These are phyloP conservation scores for Synergus umbraculus DNA, from an alignment of 2,888 invertebrate genomes.

Conservation along the genomic window DNA sequence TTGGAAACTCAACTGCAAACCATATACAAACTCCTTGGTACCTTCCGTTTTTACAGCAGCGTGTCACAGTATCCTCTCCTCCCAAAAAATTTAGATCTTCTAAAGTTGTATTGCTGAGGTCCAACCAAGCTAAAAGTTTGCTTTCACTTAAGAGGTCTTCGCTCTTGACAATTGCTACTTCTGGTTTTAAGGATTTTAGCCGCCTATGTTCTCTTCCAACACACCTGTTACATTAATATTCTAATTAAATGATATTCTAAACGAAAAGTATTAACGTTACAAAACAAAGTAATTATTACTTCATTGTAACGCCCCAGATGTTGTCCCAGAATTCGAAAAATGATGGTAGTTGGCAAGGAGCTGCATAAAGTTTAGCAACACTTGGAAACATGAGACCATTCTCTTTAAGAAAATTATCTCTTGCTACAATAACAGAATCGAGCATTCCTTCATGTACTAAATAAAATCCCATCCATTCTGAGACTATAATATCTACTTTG, in stretches of 20 bases:
- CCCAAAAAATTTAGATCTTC: slow-evolving; percentile 82
- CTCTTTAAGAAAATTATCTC: slow-evolving; percentile 88
- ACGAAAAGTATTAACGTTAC: slow-evolving; percentile 12
- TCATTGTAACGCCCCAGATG: slow-evolving; percentile 90
- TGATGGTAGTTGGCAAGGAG: slow-evolving; percentile 82
- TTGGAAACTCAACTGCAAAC: slow-evolving; percentile 88
- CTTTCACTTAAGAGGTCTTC: slow-evolving; percentile 83
- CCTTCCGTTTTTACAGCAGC: slow-evolving; percentile 79
- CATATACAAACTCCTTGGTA: slow-evolving; percentile 89
- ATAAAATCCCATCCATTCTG: slow-evolving; percentile 99
- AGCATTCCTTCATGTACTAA: slow-evolving; percentile 97
- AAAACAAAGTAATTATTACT: slow-evolving; percentile 59
- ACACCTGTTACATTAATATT: slow-evolving; percentile 59
- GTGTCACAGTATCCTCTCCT: slow-evolving; percentile 80
- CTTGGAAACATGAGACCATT: slow-evolving; percentile 88
- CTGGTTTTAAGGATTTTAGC: slow-evolving; percentile 83
- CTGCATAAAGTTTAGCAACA: slow-evolving; percentile 83
- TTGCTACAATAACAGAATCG: slow-evolving; percentile 90
- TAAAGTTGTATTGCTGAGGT: slow-evolving; percentile 81
- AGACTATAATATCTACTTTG: slow-evolving; percentile 93
- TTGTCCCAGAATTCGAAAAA: slow-evolving; percentile 87
- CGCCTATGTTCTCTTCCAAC: slow-evolving; percentile 83
- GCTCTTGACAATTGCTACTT: slow-evolving; percentile 80
- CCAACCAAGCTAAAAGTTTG: slow-evolving; percentile 83
- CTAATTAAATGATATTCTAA: not conserved